These are phyloP conservation scores for Hecatera dysodea DNA, from an alignment of 2,888 invertebrate species.

Conservation along the genomic window DNA sequence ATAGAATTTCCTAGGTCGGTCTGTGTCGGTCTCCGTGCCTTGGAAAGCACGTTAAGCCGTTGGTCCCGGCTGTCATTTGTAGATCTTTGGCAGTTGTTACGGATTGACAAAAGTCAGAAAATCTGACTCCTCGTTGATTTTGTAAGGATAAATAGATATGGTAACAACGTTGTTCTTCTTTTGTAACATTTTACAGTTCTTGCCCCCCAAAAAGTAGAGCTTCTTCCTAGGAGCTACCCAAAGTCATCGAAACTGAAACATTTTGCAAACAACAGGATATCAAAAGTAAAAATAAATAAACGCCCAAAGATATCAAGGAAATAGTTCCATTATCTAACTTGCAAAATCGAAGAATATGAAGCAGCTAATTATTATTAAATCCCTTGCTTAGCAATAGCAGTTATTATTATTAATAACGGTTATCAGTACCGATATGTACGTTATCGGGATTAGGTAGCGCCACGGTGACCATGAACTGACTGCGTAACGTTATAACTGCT, in stretches of 20 bases:
- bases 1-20: too few relatives aligned
- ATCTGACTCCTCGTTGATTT: too few relatives aligned
- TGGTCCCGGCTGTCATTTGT: too few relatives aligned
- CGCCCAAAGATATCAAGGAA: not conserved
- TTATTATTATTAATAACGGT: slow-evolving; percentile 43
- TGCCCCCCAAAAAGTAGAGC: too few relatives aligned
- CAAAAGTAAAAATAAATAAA: not conserved
- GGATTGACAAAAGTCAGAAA: too few relatives aligned
- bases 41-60: too few relatives aligned
- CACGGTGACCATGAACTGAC: slow-evolving; percentile 57
- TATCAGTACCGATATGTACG: slow-evolving; percentile 46
- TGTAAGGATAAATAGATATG: too few relatives aligned
- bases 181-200: too few relatives aligned
- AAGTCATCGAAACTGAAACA: not conserved
- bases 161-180: not conserved
- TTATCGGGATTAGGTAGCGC: slow-evolving; percentile 60
- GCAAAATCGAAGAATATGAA: slow-evolving; percentile 8
- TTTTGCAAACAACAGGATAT: not conserved
- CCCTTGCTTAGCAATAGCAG: slow-evolving; percentile 29
- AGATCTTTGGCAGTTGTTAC: too few relatives aligned
- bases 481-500: slow-evolving; percentile 20
- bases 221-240: too few relatives aligned
- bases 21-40: too few relatives aligned
- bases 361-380: not conserved
- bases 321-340: not conserved